Evolutionary conservation across 2,113 vertebrate genomes (phyloP).

Genomic region (Equus przewalskii): DNA sequence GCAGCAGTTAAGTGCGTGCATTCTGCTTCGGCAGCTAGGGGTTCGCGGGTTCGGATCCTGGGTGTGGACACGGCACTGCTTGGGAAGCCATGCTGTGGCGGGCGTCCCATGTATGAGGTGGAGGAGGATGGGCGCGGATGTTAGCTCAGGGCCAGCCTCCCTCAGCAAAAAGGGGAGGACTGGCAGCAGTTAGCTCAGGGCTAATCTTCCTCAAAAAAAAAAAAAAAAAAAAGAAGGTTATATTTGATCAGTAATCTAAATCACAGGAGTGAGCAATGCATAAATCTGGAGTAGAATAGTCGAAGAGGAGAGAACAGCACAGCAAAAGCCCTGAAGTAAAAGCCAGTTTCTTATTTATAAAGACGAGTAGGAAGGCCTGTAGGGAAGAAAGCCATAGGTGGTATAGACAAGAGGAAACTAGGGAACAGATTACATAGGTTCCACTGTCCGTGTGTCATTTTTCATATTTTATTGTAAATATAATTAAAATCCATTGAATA

Average conservation of each 20-base stretch:
- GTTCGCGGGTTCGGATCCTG: too few relatives aligned
- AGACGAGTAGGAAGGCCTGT: not conserved
- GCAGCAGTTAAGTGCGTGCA: too few relatives aligned
- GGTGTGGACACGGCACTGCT: too few relatives aligned
- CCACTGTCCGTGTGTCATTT: not conserved
- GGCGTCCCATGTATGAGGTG: too few relatives aligned
- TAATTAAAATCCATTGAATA: not conserved
- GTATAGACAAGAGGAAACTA: not conserved
- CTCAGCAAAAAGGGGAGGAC: too few relatives aligned
- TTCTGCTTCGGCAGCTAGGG: too few relatives aligned
- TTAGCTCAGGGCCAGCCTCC: too few relatives aligned
- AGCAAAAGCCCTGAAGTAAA: not conserved
- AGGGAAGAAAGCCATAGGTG: not conserved
- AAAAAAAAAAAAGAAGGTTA: too few relatives aligned
- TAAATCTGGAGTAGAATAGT: not conserved
- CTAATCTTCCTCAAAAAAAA: too few relatives aligned
- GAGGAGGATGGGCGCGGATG: too few relatives aligned
- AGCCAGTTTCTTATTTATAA: not conserved
- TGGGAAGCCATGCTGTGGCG: too few relatives aligned
- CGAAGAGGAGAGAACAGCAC: not conserved
- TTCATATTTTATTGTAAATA: not conserved
- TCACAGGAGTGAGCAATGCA: not conserved
- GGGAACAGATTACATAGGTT: not conserved
- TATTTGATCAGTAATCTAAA: not conserved
- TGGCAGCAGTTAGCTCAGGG: too few relatives aligned